Evolutionary conservation across 2,797 vertebrate genomes (phyloP).

Genomic region (Odontamblyopus lacepedii): DNA sequence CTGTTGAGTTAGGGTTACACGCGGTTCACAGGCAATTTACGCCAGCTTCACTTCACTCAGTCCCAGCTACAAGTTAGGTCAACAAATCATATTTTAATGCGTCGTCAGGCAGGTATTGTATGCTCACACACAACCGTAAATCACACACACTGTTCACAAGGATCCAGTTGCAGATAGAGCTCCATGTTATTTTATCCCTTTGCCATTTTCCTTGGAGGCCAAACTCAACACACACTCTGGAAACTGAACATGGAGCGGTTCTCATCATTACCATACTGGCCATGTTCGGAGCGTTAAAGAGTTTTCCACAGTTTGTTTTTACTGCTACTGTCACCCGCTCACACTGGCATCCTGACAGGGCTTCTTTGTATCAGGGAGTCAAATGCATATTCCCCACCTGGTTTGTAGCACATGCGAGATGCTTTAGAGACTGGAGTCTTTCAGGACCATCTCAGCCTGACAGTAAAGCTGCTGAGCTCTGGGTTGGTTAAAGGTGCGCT

Average conservation of each 20-base stretch:
- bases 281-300: conserved; percentile 64
- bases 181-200: conserved; percentile 67
- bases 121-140: conserved; percentile 45
- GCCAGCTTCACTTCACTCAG: conserved; percentile 9
- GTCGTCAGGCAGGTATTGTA: conserved; percentile 23
- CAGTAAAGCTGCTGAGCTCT: conserved; percentile 33
- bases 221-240: conserved; percentile 68
- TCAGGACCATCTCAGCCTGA: conserved; percentile 22
- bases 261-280: conserved; percentile 71
- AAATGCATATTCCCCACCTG: conserved; percentile 8
- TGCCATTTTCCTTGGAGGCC: conserved; percentile 57
- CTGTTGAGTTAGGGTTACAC: conserved; percentile 6
- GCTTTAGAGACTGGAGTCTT: conserved; percentile 19
- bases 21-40: conserved; percentile 12
- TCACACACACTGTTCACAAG: conserved; percentile 42
- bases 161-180: conserved; percentile 60
- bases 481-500: conserved; percentile 26
- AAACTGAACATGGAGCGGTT: conserved; percentile 69
- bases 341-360: conserved; percentile 56
- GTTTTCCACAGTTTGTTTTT: conserved; percentile 77
- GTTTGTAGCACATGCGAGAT: conserved; percentile 25
- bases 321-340: conserved; percentile 72
- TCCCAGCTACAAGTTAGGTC: conserved; percentile 11
- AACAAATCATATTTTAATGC: conserved; percentile 19
- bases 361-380: conserved; percentile 62